Evolutionary conservation across 2,113 vertebrate genomes (phyloP).

Genomic region (Butorides virescens): DNA sequence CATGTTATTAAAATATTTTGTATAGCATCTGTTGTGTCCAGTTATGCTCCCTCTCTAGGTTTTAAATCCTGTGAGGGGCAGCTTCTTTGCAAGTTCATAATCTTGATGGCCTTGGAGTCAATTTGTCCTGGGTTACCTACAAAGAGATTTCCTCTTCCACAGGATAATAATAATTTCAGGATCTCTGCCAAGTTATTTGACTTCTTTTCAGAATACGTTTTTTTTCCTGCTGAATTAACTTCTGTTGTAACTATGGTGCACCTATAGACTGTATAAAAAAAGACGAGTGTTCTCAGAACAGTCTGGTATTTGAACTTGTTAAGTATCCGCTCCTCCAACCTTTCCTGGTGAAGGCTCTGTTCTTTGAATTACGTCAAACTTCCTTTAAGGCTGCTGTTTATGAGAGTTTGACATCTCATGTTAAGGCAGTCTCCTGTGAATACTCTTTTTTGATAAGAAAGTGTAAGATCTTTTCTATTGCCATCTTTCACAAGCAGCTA

Average conservation of each 20-base stretch:
- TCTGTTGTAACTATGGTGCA: neutral
- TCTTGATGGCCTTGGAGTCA: neutral
- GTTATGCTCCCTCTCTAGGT: neutral
- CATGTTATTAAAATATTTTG: neutral
- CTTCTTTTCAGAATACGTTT: neutral
- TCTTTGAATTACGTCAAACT: neutral
- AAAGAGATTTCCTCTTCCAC: neutral
- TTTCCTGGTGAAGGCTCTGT: neutral
- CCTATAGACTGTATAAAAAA: neutral
- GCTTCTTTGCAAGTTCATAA: neutral
- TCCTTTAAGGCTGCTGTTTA: neutral
- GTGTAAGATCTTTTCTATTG: neutral
- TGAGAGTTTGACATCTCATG: neutral
- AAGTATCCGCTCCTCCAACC: neutral
- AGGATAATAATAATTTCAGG: neutral
- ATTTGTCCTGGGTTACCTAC: neutral
- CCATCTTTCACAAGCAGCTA: neutral
- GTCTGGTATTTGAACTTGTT: neutral
- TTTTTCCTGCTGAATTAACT: neutral
- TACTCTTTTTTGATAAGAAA: neutral
- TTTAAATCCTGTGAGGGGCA: neutral
- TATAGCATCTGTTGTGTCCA: neutral
- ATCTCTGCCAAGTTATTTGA: neutral
- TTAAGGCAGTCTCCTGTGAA: neutral
- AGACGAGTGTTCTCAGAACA: neutral